Evolutionary conservation across 2,113 vertebrate genomes (phyloP).

Genomic region (Cephalopterus ornatus): DNA sequence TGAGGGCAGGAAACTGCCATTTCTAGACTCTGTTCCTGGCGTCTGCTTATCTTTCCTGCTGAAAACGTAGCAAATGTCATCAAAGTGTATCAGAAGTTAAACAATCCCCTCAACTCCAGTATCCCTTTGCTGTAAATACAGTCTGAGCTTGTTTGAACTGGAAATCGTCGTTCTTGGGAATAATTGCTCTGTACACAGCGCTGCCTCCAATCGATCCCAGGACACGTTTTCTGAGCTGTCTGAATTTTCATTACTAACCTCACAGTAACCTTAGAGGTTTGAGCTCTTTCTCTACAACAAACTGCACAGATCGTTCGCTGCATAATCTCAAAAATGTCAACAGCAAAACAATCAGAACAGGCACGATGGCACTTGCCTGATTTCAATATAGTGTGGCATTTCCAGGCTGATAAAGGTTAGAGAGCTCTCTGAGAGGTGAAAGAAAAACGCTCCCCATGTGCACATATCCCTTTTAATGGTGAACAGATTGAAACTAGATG

Average conservation of each 20-base stretch:
- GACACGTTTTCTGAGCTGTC: not conserved
- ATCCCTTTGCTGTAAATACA: not conserved
- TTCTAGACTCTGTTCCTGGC: not conserved
- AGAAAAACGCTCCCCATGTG: not conserved
- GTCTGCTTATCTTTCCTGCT: conserved; percentile 56
- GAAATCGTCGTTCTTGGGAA: not conserved
- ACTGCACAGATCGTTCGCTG: not conserved
- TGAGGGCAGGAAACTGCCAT: conserved; percentile 20
- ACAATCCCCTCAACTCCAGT: not conserved
- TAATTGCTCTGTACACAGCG: conserved; percentile 2
- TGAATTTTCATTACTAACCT: not conserved
- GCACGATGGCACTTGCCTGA: not conserved
- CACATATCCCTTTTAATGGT: not conserved
- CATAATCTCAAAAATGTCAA: not conserved
- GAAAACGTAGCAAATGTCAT: not conserved
- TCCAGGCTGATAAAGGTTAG: not conserved
- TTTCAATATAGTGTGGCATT: not conserved
- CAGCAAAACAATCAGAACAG: not conserved
- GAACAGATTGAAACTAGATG: not conserved
- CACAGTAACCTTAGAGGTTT: not conserved
- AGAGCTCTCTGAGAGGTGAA: not conserved
- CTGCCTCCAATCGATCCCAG: not conserved
- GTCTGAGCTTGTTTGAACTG: conserved; percentile 25
- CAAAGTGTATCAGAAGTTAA: conserved; percentile 40
- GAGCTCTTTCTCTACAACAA: not conserved